Base-by-base conservation (phyloP, 2,888 invertebrate species). In the Chrysomela aeneicollis region DNA sequence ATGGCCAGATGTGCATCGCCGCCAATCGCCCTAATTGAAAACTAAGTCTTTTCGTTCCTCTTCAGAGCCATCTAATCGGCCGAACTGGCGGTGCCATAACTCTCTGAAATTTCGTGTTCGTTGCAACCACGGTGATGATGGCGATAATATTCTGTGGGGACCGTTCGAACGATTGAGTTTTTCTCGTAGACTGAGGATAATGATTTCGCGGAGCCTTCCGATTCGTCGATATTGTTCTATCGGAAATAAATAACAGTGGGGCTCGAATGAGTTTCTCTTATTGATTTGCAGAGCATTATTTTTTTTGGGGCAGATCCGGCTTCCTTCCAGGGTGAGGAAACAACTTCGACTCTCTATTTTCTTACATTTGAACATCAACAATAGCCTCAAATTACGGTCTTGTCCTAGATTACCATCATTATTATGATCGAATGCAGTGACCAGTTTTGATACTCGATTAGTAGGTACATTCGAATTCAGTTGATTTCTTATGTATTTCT, bases 1-100 rank as follows among this genome's bases (percentile, higher is more conserved):
- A 67, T 71, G 66, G 64, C 72, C 75, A 76, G 74, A 71, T 75
- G 76, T 67, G 68, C 69, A 69, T 68, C 68, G 69, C 61, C 55
- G 50, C 61, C 55, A 55, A 51, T 50, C 30, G 57, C 61, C 55
- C 61, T 62, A 62, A 62, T 62, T 62, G 61, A 54, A 62, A 62
- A 62, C 54, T 54, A 55, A 62, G 55, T 49, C 61, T 62, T 62
- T 62, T 26, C 55, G 57, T 62, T 35, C 18, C 26, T 49, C 49
- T 54, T 49, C 26, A 19, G 10, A 26, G 21, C 50, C 55, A 26
- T 62, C 55, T 62, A 57, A 60, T 62, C 37, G 55, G 55, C 57
- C 26, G 4, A 42, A 42, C 22, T 18, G 18, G 26, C 30, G 26
- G 42, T 57, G 46, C 46, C 12, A 57, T 46, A 57, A 57, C 46